phyloP scores from a whole-genome alignment of 2,888 invertebrate genomes.

The Melanophora roralis region DNA sequence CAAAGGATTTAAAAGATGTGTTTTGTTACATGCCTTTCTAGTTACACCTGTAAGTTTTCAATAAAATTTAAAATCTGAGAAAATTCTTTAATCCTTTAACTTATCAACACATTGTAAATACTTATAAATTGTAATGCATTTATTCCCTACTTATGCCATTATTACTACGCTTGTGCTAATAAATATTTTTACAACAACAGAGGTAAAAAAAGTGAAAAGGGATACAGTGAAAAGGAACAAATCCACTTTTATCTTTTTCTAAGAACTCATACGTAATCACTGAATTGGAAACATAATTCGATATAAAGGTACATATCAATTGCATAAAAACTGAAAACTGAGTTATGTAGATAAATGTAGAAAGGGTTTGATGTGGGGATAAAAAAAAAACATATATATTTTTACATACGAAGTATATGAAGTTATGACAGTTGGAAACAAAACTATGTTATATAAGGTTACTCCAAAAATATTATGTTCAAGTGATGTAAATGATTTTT shows the following conservation, averaged over 20 bases:
- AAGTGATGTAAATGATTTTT: no score
- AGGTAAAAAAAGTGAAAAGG: background rate
- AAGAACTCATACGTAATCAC: slow-evolving; percentile 32
- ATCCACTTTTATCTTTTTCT: slow-evolving; percentile 8
- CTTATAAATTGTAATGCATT: background rate
- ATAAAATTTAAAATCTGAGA: background rate
- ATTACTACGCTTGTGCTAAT: slow-evolving; percentile 6
- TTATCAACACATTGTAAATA: background rate
- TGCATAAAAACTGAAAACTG: slow-evolving; percentile 24
- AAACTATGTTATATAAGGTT: background rate
- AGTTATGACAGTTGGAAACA: background rate
- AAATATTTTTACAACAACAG: background rate
- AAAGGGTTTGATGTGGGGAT: no score
- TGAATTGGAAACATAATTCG: slow-evolving; percentile 58
- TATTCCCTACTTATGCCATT: background rate
- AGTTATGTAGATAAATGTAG: no score
- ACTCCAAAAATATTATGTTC: no score
- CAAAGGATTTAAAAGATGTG: no score
- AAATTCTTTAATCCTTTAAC: background rate
- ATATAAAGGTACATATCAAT: slow-evolving; percentile 44
- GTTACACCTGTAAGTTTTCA: background rate
- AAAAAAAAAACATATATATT: slow-evolving; percentile 39
- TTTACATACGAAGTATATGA: no score
- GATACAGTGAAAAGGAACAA: background rate
- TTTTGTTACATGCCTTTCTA: no score